A percentile compares a stretch with the other conserved stretches of the same genome.
Evolutionary conservation across 2,888 invertebrate species (phyloP).

Genomic region (Melitaea athalia): DNA sequence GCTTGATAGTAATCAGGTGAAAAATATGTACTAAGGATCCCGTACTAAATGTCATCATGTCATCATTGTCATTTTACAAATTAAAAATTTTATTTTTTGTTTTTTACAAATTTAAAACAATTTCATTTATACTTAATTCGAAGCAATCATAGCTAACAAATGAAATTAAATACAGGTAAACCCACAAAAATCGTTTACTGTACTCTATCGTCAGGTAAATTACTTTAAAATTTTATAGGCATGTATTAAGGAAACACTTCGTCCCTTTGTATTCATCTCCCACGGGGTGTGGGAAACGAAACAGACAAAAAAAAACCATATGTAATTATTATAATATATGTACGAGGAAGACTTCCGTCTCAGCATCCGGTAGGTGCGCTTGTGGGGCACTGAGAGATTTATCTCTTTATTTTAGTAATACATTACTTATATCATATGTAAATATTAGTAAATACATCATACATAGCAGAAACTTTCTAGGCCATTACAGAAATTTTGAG

Average conservation of each 20-base stretch:
- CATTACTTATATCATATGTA: too few species aligned
- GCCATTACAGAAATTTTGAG: too few species aligned
- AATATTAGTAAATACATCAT: too few species aligned
- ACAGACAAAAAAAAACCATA: conserved; percentile 51
- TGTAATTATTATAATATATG: conserved; percentile 69
- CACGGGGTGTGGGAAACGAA: conserved; percentile 65
- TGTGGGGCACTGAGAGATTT: conserved; percentile 46
- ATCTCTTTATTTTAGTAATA: conserved; percentile 16
- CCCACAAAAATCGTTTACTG: background rate
- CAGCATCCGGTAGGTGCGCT: conserved; percentile 64
- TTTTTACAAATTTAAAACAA: too few species aligned
- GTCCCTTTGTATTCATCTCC: conserved; percentile 41
- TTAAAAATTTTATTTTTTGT: too few species aligned
- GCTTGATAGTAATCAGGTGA: too few species aligned
- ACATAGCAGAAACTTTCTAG: too few species aligned
- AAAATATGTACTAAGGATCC: too few species aligned
- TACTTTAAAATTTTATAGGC: background rate
- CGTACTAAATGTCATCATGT: too few species aligned
- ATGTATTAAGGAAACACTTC: background rate
- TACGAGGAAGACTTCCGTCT: conserved; percentile 72
- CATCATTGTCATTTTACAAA: too few species aligned
- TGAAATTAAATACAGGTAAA: background rate
- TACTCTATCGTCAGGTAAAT: background rate
- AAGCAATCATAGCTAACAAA: too few species aligned
- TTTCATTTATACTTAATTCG: too few species aligned